Base-by-base conservation (phyloP, 2,113 vertebrate genomes). In the Grammomys surdaster region DNA sequence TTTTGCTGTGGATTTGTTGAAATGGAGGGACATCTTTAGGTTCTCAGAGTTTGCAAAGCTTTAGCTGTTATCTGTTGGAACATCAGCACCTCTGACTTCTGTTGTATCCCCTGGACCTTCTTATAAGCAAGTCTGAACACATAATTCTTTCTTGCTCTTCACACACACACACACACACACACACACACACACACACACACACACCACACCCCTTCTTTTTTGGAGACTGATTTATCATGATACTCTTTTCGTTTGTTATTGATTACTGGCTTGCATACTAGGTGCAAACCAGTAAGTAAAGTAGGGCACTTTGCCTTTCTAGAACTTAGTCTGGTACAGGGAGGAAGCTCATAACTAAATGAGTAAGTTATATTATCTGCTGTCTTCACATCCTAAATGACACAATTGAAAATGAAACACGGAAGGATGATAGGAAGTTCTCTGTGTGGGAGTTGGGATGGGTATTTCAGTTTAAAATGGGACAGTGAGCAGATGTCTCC, bases 31-130 rank as follows among this genome's bases (percentile, higher is more conserved):
- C n/a, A n/a, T n/a, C n/a, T n/a, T n/a, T n/a, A n/a, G n/a, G n/a
- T n/a, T n/a, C n/a, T n/a, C n/a, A n/a, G n/a, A n/a, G 33, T 93
- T 69, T 84, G 85, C 51, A 58, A 89, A 91, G n/a, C 48, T 88
- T 48, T 13, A 33, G 36, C 36, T 56, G 6, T 91, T 82, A 17
- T 78, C 40, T 73, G 51, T 60, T 56, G 12, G 24, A 67, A 76
- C 48, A 72, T 40, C 73, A 56, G 10, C 26, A 10, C 19, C 43
- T 4, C 31, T 2, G 0, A 80, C n/a, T 72, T 78, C 24, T 26
- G 0, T n/a, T 81, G 36, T 16, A 76, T 36, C 20, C 28, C 63
- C 63, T 70, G 70, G 80, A 26, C 19, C 17, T 69, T 75, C 36
- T 31, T 80, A 63, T 84, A 84, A 73, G n/a, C 56, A 9, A 89